Base-by-base conservation (phyloP, 1,140 invertebrate species). In the Zaprionus camerounensis region DNA sequence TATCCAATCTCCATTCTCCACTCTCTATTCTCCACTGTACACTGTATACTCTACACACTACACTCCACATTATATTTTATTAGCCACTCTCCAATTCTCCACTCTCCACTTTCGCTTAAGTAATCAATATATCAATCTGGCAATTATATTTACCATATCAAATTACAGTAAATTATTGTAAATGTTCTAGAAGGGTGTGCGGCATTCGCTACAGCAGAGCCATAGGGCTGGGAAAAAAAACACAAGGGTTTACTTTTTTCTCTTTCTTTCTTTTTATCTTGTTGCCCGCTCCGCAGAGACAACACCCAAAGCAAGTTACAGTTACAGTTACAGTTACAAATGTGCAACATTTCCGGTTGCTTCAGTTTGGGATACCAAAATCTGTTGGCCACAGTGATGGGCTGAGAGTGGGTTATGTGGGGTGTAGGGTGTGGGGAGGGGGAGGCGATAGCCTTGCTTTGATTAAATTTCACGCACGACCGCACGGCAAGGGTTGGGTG, bases 401-500 rank as follows among this genome's bases (percentile, higher is more conserved):
- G 31, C 64, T 57, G 71, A 66, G 74, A 76, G 36, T 51, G 73
- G 69, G 78, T 62, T 67, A 65, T 56, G 28, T 56, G 70, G 75
- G 46, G 53, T n/a, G 13, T n/a, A 17, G n/a, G 46, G 24, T 11
- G 31, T 44, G 28, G 24, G 6, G 9, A 7, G 22, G 13, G 49
- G 17, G 24, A 28, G 17, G 70, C n/a, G 17, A 66, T 44, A 56
- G 80, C 56, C 65, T 88, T 72, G 84, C 84, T 78, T 87, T 87
- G 83, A 87, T 87, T 87, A 88, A 87, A 87, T 87, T 87, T 88
- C 84, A 88, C 84, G 83, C 83, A 87, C 83, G 83, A 88, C 84
- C 81, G 83, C 81, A 76, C 69, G 34, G 65, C 41, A 64, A 77
- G 76, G 49, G 51, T 61, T 71, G 62, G 68, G 57, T 51, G 76